These are phyloP conservation scores for Meandrusa payeni DNA, from an alignment of 2,888 invertebrate species.

Conservation along the genomic window DNA sequence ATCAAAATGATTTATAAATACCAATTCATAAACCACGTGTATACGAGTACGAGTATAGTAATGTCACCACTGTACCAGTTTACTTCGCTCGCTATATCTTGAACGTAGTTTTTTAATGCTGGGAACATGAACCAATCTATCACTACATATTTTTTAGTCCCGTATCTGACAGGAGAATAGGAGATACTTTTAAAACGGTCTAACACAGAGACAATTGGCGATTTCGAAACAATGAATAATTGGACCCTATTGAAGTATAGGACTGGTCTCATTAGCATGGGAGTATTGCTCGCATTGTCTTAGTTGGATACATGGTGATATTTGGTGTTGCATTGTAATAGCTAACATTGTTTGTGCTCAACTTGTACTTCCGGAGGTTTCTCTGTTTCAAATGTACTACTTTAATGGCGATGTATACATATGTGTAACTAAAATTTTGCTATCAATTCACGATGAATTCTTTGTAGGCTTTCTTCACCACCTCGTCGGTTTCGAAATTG, in stretches of 20 bases:
- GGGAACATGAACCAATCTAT: constrained; percentile 17
- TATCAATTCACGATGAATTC: too few relatives aligned
- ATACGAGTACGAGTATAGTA: too few relatives aligned
- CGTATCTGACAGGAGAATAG: constrained; percentile 23
- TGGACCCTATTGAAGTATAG: constrained; percentile 21
- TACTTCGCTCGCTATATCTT: too few relatives aligned
- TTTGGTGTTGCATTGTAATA: constrained; percentile 30
- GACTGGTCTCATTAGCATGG: constrained; percentile 23
- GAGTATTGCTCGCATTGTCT: constrained; percentile 21
- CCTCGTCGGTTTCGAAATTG: too few relatives aligned
- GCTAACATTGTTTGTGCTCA: constrained; percentile 28
- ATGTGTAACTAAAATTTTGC: too few relatives aligned
- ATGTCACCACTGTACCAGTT: too few relatives aligned
- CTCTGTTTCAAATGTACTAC: constrained; percentile 6
- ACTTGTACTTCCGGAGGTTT: constrained; percentile 1
- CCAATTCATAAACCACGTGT: too few relatives aligned
- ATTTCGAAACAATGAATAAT: constrained; percentile 23
- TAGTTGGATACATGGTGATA: constrained; percentile 27
- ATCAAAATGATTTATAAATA: too few relatives aligned
- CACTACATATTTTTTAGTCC: constrained; percentile 16
- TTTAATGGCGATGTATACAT: too few relatives aligned
- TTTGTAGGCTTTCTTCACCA: too few relatives aligned
- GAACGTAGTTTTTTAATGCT: neutral
- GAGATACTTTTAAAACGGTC: constrained; percentile 15
- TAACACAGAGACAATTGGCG: constrained; percentile 21